Conservation (phyloP, 2,113 vertebrate genomes). For the Anser brachyrhynchus region DNA sequence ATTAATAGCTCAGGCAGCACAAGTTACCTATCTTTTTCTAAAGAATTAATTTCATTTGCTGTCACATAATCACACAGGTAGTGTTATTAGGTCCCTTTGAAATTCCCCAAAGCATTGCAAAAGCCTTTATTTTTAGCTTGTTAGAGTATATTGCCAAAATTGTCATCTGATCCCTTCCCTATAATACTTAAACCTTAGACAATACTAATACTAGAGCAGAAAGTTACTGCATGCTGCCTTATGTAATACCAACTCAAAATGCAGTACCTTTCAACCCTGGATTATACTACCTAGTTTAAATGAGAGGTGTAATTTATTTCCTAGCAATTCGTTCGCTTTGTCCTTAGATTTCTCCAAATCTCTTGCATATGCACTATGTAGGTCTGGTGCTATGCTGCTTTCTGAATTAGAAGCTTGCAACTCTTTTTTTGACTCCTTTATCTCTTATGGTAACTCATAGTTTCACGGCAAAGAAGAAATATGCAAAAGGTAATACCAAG, state of each 20-base stretch:
- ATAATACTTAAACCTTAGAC: neutral
- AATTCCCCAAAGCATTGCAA: neutral
- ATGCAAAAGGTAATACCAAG: neutral
- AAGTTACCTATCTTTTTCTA: neutral
- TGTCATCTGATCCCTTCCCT: neutral
- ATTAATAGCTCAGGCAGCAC: neutral
- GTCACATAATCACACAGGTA: neutral
- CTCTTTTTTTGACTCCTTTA: neutral
- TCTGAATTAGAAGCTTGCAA: neutral
- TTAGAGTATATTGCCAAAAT: neutral
- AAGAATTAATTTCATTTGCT: neutral
- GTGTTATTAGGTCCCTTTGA: neutral
- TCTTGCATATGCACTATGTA: neutral
- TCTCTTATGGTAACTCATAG: neutral
- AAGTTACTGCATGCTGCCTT: neutral
- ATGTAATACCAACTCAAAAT: neutral
- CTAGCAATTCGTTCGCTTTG: neutral
- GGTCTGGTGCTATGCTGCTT: neutral
- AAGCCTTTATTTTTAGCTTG: neutral
- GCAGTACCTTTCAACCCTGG: neutral
- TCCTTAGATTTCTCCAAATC: neutral
- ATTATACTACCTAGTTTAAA: neutral
- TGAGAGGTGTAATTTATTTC: neutral
- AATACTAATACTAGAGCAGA: neutral
- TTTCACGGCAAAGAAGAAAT: neutral